Base-by-base conservation (phyloP, 1,140 invertebrate species). In the Aphaenogaster floridana region DNA sequence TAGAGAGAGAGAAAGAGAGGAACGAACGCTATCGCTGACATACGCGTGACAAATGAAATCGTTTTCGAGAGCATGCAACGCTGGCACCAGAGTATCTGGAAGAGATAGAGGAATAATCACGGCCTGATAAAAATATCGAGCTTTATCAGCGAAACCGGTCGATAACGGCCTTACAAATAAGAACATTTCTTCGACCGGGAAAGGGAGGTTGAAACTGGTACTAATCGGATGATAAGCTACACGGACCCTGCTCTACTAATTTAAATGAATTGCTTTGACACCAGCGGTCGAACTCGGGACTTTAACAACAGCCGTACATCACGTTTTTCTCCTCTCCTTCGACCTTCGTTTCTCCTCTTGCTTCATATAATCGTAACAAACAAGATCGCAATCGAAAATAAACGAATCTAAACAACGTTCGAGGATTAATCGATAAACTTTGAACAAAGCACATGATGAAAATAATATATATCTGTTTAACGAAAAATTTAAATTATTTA, bases 241-340 rank as follows among this genome's bases (percentile, higher is more conserved):
- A 36, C 76, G 89, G 76, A 77, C 88, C 88, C 89, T 88, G 80
- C 87, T 89, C 89, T 92, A 91, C 92, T 93, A 91, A 92, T 91
- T 92, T 90, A 88, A 93, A 93, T 87, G 86, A 91, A 92, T 93
- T 92, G 83, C 89, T 92, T 87, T 88, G 90, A 93, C 87, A 92
- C 74, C 71, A 71, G 36, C 61, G 61, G 39, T 79, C 71, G 21
- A 34, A 50, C 39, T 57, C 42, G 13, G 50, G 63, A 52, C 39
- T 61, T 59, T 15, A 21, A 36, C 52, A n/a, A 17, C 50, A 34
- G 11, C 36, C 15, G 42, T 42, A n/a, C 54, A 8, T 57, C 13
- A 11, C 3, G 1, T 34, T n/a, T 34, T 54, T 34, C 6, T 71
- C 11, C 11, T 74, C 45, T 15, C 13, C 28, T 74, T 54, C n/a